A percentile compares a stretch with the other conserved stretches of the same genome.
These are phyloP conservation scores for Arion vulgaris DNA, from an alignment of 1,140 invertebrate species.

Conservation along the genomic window DNA sequence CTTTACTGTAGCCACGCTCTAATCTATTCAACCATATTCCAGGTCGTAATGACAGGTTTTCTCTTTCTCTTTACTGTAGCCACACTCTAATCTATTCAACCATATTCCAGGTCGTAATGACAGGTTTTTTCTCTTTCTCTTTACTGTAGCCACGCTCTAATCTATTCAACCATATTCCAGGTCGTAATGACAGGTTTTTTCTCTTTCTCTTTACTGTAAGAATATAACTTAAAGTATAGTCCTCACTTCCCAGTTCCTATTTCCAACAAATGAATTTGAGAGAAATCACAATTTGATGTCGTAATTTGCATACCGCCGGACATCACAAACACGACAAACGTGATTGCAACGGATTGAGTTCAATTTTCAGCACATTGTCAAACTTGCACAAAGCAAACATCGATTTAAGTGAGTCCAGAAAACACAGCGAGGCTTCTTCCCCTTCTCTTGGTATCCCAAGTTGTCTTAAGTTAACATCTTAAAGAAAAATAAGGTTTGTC, in stretches of 20 bases:
- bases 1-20: too few species aligned
- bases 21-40: too few species aligned
- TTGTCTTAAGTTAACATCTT: constrained; percentile 1
- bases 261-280: background rate
- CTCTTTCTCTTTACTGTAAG: too few species aligned
- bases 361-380: constrained; percentile 5
- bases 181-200: too few species aligned
- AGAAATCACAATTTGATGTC: background rate
- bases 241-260: background rate
- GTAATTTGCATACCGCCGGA: background rate
- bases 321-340: background rate
- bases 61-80: too few species aligned
- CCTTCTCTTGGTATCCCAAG: background rate
- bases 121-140: too few species aligned
- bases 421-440: background rate
- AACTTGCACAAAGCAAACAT: background rate
- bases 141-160: too few species aligned
- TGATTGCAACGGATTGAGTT: background rate
- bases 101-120: too few species aligned
- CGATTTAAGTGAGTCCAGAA: background rate
- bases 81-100: too few species aligned
- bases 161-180: too few species aligned
- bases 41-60: too few species aligned
- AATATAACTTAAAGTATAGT: too few species aligned
- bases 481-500: background rate